Base-by-base conservation (phyloP, 37 sponge, comb jelly and placozoan genomes). In the Petrosia ficiformis region DNA sequence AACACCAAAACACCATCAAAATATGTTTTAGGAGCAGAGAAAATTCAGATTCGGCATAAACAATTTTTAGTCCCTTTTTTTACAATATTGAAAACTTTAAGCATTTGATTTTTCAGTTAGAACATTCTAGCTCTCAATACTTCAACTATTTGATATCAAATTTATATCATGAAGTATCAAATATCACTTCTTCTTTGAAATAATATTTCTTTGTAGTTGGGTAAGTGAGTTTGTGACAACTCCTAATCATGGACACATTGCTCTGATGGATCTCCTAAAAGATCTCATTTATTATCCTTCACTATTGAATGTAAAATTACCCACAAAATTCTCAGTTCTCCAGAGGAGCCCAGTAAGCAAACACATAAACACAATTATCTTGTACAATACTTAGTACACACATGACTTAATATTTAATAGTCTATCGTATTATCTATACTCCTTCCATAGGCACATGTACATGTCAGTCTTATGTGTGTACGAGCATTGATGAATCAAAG, bases 231-330 rank as follows among this genome's bases (percentile, higher is more conserved):
- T 93, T 85, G 80, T 93, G 28, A 64, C 59, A 30, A 14, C 80
- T 0, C 94, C 94, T 44, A 93, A 93, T 59, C 80, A 82, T 32
- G 94, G 94, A 2, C 90, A 84, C 68, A 64, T 89, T 61, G 85
- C 85, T 3, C 71, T 93, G 57, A 77, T 93, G 30, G 81, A 93
- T 56, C 72, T 89, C 8, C 79, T 89, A 24, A 88, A 81, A 44
- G 87, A 88, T 57, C 65, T 89, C 3, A 48, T 84, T 11, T 68
- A 81, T 32, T 32, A 80, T 33, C 85, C 87, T 22, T 38, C 44
- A 37, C 69, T 73, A 29, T 70, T 80, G 1, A 71, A 72, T n/a
- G 42, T 80, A 34, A 92, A 88, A 80, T 84, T 84, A 28, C 71
- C 72, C 6, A 38, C 71, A 57, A 92, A 84, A 39, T 72, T 82